Percentiles rank a stretch among this genome's conserved stretches.
Evolutionary conservation across 35 echinoderm and acorn worm species (phyloP).

Genomic region (Lytechinus pictus): DNA sequence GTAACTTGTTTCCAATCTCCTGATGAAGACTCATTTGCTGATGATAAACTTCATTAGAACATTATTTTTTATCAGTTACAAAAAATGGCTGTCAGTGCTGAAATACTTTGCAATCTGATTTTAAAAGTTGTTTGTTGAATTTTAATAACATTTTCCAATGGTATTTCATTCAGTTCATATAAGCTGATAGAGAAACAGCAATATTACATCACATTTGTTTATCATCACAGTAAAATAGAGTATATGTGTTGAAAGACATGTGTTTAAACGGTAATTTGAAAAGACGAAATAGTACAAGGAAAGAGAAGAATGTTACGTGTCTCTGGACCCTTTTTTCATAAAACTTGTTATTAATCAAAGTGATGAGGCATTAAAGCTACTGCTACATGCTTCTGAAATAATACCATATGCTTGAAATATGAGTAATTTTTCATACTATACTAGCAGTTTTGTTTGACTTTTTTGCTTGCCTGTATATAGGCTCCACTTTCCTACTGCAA

Average conservation of each 20-base stretch:
- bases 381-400: too few species aligned
- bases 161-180: not conserved
- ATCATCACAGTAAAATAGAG: not conserved
- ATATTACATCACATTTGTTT: not conserved
- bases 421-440: too few species aligned
- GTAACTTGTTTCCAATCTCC: not conserved
- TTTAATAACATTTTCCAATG: not conserved
- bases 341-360: too few species aligned
- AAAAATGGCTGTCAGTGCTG: not conserved
- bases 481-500: too few species aligned
- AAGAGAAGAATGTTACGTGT: not conserved
- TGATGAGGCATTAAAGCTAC: too few species aligned
- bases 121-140: not conserved
- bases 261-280: not conserved
- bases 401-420: too few species aligned
- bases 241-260: too few species aligned
- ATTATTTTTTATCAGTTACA: not conserved
- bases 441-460: too few species aligned
- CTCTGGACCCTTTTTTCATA: not conserved
- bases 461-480: too few species aligned
- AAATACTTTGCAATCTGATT: slow-evolving; percentile 2
- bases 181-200: not conserved
- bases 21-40: not conserved
- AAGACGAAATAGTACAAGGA: not conserved
- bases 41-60: not conserved